Evolutionary conservation across 2,888 invertebrate genomes (phyloP), one percentile per base, ranked within the genome.

Genomic region (Leptinotarsa tumamoca): DNA sequence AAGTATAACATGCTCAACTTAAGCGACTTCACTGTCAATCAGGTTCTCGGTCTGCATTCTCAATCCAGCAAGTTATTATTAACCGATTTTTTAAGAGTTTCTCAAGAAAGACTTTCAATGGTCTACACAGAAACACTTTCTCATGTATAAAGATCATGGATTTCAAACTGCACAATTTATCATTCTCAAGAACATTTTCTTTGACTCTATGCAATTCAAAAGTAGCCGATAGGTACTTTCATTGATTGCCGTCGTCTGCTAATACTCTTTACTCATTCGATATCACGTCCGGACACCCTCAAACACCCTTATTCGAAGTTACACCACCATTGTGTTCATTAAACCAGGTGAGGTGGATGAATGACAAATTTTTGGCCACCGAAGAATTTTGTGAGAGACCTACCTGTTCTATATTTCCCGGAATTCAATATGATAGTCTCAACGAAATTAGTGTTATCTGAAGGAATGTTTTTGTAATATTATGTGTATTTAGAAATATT

Each of bases 201-300:
- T 58, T 72, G 63, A 69, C 72, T 75, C 66, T 51, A 58, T 69
- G 72, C 72, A 72, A 74, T 77, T 52, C 68, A 68, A 74, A 71
- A 68, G 54, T 74, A 71, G 61, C 56, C 68, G 68, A 73, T 73
- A 73, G 68, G 50, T 54, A 70, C 72, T 72, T 66, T 70, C 68
- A 69, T 71, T 33, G 71, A 77, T 75, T 72, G 33, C 27, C 72
- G 75, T 75, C 73, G 73, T 67, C 73, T 70, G 66, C 76, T 80
- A 80, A 80, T 77, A 21, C 79, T 52, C 49, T 66, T 66, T 52
- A n/a, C 63, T 66, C 33, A 80, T 80, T 80, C 73, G 54, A 54
- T 66, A 74, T 73, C 79, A 80, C 79, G 79, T 80, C 72, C 72
- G 71, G 51, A 71, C 70, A 74, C 77, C 77, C 76, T 79, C 71